Evolutionary conservation across 2,797 vertebrate species (phyloP).

Genomic region (Octomys mimax): DNA sequence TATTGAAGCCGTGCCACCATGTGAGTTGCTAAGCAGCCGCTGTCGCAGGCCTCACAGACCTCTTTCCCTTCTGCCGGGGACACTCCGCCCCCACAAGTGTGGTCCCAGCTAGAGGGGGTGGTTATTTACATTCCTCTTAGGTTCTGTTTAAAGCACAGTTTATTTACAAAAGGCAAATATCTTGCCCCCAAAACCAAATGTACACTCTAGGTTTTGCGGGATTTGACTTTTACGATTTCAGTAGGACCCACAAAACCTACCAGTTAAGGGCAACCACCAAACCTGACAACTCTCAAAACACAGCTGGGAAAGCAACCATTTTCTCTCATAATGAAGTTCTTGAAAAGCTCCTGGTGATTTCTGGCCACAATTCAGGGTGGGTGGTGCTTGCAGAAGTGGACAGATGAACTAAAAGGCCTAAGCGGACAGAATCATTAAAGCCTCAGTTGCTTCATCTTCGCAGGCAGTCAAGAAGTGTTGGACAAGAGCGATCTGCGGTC

Average conservation of each 20-base stretch:
- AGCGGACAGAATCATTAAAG: background rate
- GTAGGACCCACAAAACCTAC: background rate
- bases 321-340: background rate
- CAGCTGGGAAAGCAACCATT: background rate
- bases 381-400: background rate
- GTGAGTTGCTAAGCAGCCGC: background rate
- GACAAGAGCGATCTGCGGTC: background rate
- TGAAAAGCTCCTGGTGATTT: background rate
- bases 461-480: background rate
- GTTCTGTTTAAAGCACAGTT: background rate
- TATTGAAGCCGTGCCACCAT: background rate
- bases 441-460: background rate
- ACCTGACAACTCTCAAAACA: background rate
- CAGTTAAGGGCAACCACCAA: background rate
- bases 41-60: background rate
- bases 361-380: background rate
- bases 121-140: background rate
- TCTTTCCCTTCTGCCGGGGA: background rate
- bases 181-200: constrained; percentile 3
- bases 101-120: fast-evolving
- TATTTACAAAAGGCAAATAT: background rate
- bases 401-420: background rate
- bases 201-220: background rate
- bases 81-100: background rate
- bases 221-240: background rate